Evolutionary conservation across 1,140 invertebrate genomes (phyloP), one percentile per base, ranked within the genome.

Genomic region (Cyclargus thomasi): DNA sequence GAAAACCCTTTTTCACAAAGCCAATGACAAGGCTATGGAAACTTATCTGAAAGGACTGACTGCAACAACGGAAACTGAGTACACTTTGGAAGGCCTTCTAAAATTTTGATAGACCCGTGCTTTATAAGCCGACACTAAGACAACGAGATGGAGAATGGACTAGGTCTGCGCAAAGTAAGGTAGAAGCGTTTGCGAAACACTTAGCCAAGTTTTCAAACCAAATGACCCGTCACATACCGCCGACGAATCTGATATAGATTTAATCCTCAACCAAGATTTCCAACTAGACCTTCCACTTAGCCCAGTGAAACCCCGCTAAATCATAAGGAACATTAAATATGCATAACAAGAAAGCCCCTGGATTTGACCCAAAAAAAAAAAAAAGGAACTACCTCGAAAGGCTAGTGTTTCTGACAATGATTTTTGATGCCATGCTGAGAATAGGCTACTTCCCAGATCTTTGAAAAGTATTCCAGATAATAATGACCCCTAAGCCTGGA

Each of bases 401-500:
- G 36, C 35, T 2, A 20, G 16, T 11, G 20, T 64, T 6, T 47
- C 63, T 64, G 21, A 63, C 18, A 11, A 4, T 53, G 18, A 36
- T 64, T 36, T 47, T 53, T 21, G 47, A 47, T 16, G 18, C 11
- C 0, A 64, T 64, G 6, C n/a, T 47, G 6, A 18, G 36, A 53
- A 18, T 18, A 18, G 18, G 63, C 47, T 64, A 64, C 20, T 64
- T 65, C 11, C 47, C 64, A n/a, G 64, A 20, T 17, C 16, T 65
- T 11, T 55, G 39, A 39, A 65, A 65, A 53, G 39, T 53, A 6
- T 67, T 57, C 2, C 11, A 62, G 20, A 10, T 67, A 1, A 21
- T 62, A 6, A 69, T 69, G 63, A 59, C 62, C 8, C 63, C 57
- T n/a, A 69, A 69, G 18, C 36, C 64, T 14, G 68, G 64, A 21